A percentile compares a stretch with the other conserved stretches of the same genome.
phyloP scores from a whole-genome alignment of 2,888 invertebrate species.

The Tetanocera ferruginea region DNA sequence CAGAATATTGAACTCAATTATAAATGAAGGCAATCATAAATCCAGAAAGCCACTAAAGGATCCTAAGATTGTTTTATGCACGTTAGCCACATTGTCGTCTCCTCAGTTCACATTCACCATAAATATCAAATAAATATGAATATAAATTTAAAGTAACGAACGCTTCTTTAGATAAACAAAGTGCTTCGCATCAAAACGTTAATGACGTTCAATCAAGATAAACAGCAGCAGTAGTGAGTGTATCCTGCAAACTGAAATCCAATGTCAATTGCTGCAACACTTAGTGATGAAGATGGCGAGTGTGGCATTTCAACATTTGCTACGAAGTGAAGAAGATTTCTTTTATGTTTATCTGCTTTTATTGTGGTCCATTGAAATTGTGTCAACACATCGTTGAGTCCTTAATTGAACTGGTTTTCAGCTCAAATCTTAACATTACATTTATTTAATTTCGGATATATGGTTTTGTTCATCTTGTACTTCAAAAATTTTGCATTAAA shows the following conservation, averaged over 20 bases:
- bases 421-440: too few species aligned
- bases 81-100: background rate
- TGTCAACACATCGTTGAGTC: too few species aligned
- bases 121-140: slow-evolving; percentile 19
- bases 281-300: background rate
- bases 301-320: too few species aligned
- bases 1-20: background rate
- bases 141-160: slow-evolving; percentile 12
- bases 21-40: slow-evolving; percentile 21
- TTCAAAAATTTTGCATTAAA: too few species aligned
- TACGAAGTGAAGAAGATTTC: too few species aligned
- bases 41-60: background rate
- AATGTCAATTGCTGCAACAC: background rate
- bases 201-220: slow-evolving; percentile 34
- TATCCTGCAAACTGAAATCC: background rate
- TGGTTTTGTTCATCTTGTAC: too few species aligned
- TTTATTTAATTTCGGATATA: too few species aligned
- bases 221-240: background rate
- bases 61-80: background rate
- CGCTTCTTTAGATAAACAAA: slow-evolving; percentile 34
- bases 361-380: too few species aligned
- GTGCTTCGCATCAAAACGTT: slow-evolving; percentile 31
- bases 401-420: too few species aligned
- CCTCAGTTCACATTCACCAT: background rate
- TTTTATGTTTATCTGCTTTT: too few species aligned